Evolutionary conservation across 23 tunicate genomes (phyloP).

Genomic region (Styela clava): DNA sequence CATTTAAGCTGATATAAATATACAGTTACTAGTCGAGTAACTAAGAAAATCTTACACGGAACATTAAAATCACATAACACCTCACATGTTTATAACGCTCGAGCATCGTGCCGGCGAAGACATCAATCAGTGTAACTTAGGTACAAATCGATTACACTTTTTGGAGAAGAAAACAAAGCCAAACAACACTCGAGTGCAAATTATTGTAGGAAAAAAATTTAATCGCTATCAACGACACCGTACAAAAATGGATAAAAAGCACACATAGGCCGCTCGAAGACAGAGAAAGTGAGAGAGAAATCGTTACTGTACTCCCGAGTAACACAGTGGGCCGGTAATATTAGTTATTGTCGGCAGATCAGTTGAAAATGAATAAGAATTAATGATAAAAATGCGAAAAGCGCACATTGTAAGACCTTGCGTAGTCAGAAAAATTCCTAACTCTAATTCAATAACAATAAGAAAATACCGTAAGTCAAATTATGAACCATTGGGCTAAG

Average conservation of each 20-base stretch:
- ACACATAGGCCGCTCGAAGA: neutral
- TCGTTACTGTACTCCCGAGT: neutral
- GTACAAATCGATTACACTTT: no score
- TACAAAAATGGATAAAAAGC: neutral
- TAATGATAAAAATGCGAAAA: conserved; percentile 23
- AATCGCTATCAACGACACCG: neutral
- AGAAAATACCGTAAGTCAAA: neutral
- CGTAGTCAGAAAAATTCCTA: neutral
- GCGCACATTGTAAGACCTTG: conserved; percentile 2
- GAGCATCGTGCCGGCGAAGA: no score
- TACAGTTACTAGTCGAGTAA: neutral
- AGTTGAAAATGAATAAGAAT: conserved; percentile 11
- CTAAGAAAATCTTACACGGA: neutral
- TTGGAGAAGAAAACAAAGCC: neutral
- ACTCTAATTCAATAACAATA: neutral
- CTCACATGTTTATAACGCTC: neutral
- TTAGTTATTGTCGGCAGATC: neutral
- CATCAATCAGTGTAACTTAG: no score
- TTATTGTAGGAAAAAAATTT: neutral
- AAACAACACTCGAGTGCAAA: neutral
- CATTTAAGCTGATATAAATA: neutral
- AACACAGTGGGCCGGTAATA: neutral
- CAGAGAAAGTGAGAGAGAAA: neutral
- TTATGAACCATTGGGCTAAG: no score
- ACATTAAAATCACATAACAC: neutral